Evolutionary conservation across 2,888 invertebrate genomes (phyloP).

Genomic region (Spatulosminthurus flaviceps): DNA sequence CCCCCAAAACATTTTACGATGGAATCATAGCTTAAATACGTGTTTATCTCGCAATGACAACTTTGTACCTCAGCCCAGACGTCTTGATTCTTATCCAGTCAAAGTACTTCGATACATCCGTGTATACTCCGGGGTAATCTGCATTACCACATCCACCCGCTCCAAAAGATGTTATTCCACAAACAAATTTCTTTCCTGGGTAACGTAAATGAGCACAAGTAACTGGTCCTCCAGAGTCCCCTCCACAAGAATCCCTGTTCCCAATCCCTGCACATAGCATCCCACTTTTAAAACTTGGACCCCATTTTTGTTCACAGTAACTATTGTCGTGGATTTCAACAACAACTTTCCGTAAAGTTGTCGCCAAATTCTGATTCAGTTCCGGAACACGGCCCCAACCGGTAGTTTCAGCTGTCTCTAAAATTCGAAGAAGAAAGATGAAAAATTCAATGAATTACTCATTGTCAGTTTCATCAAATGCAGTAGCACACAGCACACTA

Average conservation of each 20-base stretch:
- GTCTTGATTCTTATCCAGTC: constrained; percentile 20
- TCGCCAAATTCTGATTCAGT: neutral
- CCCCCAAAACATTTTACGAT: neutral
- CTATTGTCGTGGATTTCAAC: neutral
- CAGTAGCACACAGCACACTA: too few species aligned
- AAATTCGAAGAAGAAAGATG: neutral
- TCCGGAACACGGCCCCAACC: constrained; percentile 22
- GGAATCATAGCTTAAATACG: neutral
- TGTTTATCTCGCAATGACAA: neutral
- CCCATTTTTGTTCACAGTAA: neutral
- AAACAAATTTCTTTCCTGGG: constrained; percentile 26
- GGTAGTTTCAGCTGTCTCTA: neutral
- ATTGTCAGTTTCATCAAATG: too few species aligned
- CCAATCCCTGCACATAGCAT: constrained; percentile 31
- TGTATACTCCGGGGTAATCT: constrained; percentile 30
- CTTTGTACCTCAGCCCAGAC: neutral
- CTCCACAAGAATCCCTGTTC: constrained; percentile 12
- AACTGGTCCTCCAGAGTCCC: constrained; percentile 22
- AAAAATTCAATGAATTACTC: too few species aligned
- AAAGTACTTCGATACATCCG: constrained; percentile 18
- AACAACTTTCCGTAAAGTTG: constrained; percentile 13
- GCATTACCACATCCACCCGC: neutral
- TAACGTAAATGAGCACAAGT: neutral
- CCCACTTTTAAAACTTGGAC: neutral
- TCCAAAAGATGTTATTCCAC: constrained; percentile 36